Evolutionary conservation across 2,888 invertebrate genomes (phyloP).

Genomic region (Stenurella melanura): DNA sequence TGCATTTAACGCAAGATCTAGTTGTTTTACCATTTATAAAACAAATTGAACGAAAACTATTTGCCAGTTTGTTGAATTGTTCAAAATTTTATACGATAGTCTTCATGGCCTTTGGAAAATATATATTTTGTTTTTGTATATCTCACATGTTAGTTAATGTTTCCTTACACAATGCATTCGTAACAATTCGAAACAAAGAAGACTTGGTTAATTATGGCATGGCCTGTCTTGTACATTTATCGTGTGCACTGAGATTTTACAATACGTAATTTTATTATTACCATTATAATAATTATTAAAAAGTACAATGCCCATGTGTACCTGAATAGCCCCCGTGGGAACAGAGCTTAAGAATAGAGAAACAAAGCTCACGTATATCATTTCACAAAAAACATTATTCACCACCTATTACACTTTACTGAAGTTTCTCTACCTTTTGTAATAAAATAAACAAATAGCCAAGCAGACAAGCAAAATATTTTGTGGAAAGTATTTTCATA

Average conservation of each 20-base stretch:
- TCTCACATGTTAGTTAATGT: too few relatives aligned
- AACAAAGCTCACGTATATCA: neutral
- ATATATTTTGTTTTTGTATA: too few relatives aligned
- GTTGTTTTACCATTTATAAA: too few relatives aligned
- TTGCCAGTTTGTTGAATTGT: too few relatives aligned
- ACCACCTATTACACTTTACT: neutral
- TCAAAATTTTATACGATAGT: too few relatives aligned
- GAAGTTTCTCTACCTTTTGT: too few relatives aligned
- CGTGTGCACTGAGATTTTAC: conserved; percentile 17
- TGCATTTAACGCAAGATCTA: too few relatives aligned
- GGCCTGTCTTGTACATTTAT: conserved; percentile 2
- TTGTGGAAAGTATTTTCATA: too few relatives aligned
- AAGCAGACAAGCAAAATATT: too few relatives aligned
- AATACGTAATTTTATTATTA: conserved; percentile 24
- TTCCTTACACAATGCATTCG: neutral
- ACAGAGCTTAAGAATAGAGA: neutral
- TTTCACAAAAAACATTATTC: neutral
- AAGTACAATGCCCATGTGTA: conserved; percentile 11
- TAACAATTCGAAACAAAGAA: conserved; percentile 13
- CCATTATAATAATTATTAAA: conserved; percentile 12
- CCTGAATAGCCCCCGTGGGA: neutral
- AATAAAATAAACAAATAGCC: too few relatives aligned
- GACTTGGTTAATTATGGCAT: conserved; percentile 7
- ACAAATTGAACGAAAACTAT: too few relatives aligned
- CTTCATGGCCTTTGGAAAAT: too few relatives aligned